phyloP scores from a whole-genome alignment of 2,797 vertebrate species.

The Denticeps clupeoides region DNA sequence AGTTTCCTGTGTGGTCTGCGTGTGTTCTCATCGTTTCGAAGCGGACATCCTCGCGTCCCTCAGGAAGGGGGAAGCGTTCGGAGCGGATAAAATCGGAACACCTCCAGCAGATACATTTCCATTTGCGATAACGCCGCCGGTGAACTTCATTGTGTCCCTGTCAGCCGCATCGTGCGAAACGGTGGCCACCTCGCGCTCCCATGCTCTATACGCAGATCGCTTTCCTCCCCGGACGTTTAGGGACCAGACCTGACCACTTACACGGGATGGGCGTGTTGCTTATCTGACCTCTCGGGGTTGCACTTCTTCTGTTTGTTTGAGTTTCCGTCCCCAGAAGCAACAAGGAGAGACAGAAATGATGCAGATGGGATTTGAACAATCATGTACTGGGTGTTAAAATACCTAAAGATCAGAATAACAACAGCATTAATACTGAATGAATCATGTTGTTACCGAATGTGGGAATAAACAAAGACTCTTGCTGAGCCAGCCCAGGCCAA shows the following conservation, averaged over 20 bases:
- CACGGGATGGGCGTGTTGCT: conserved; percentile 27
- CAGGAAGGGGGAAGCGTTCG: conserved; percentile 25
- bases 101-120: conserved; percentile 35
- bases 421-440: too few species aligned
- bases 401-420: too few species aligned
- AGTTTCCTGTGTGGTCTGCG: too few species aligned
- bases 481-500: too few species aligned
- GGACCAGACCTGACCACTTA: conserved; percentile 31
- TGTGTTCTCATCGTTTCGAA: too few species aligned
- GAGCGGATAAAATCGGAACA: conserved; percentile 28
- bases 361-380: not conserved
- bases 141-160: conserved; percentile 56
- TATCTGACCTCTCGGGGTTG: conserved; percentile 21
- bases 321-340: not conserved
- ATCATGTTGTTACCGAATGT: too few species aligned
- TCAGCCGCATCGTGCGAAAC: conserved; percentile 38
- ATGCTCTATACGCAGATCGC: conserved; percentile 43
- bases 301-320: not conserved
- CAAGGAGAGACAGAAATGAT: not conserved
- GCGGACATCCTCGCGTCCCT: conserved; percentile 6
- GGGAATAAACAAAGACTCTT: too few species aligned
- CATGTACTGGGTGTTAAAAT: too few species aligned
- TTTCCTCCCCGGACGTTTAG: conserved; percentile 33
- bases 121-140: conserved; percentile 30
- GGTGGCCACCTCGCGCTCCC: conserved; percentile 39